Conservation (phyloP, 2,797 vertebrate species). For the Poecilia wingei region DNA sequence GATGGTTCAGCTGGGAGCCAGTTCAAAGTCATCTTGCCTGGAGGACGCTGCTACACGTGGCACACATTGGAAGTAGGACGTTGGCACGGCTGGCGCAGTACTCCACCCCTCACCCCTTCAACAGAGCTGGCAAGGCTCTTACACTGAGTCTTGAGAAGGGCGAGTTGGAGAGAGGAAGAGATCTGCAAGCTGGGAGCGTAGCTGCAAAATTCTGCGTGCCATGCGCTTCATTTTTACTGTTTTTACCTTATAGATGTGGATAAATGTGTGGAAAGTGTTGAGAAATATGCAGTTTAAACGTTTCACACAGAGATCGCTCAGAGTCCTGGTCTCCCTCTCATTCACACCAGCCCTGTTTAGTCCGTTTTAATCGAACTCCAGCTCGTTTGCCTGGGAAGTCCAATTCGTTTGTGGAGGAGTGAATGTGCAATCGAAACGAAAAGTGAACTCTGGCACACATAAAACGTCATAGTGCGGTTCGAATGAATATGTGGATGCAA, state of each 20-base stretch:
- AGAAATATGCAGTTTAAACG: not conserved
- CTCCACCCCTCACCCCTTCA: not conserved
- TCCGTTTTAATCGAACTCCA: too few relatives aligned
- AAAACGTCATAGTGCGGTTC: too few relatives aligned
- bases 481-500: too few relatives aligned
- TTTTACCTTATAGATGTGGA: not conserved
- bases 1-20: conserved; percentile 65
- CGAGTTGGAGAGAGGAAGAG: conserved; percentile 5
- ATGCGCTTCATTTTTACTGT: not conserved
- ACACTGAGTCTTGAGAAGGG: conserved; percentile 51
- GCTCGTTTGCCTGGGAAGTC: too few relatives aligned
- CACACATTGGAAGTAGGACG: conserved; percentile 76
- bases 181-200: not conserved
- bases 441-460: too few relatives aligned
- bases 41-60: conserved; percentile 62
- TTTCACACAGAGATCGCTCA: not conserved
- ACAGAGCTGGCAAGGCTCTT: conserved; percentile 55
- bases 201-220: not conserved
- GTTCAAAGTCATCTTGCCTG: conserved; percentile 72
- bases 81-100: conserved; percentile 52
- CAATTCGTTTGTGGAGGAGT: too few relatives aligned
- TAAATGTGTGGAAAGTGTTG: not conserved
- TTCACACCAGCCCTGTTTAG: too few relatives aligned
- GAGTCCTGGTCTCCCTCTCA: not conserved
- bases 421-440: too few relatives aligned